Evolutionary conservation across 2,113 vertebrate genomes (phyloP).

Genomic region (Oplegnathus fasciatus): DNA sequence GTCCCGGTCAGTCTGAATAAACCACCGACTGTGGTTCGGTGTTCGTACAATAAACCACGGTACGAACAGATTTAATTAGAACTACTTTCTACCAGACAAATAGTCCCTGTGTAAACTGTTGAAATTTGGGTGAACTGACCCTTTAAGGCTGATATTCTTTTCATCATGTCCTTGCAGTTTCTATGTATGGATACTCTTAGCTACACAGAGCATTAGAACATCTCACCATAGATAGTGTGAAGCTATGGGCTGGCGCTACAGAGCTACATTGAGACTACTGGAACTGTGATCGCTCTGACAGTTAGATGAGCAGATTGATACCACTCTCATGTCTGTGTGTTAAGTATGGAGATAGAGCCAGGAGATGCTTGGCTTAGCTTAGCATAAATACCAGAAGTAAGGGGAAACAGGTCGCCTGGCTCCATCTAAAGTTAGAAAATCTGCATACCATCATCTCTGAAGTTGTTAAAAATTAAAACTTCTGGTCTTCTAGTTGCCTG

Average conservation of each 20-base stretch:
- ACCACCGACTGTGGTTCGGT: background rate
- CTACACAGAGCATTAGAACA: background rate
- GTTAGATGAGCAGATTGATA: background rate
- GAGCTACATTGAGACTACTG: background rate
- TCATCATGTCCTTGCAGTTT: background rate
- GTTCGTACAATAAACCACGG: background rate
- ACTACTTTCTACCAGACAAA: background rate
- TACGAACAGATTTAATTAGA: background rate
- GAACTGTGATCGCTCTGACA: background rate
- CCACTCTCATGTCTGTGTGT: background rate
- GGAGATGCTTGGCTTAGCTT: background rate
- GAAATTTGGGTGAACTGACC: background rate
- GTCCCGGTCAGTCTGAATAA: background rate
- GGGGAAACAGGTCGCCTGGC: background rate
- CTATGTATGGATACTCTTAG: background rate
- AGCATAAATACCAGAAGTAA: background rate
- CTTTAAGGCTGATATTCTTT: background rate
- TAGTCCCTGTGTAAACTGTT: background rate
- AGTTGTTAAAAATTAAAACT: no score
- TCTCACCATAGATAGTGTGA: no score
- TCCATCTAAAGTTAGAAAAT: background rate
- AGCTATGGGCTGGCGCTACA: background rate
- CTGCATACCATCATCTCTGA: background rate
- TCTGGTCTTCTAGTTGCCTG: no score
- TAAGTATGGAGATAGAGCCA: background rate